Conservation (phyloP, 2,797 vertebrate genomes). For the Ispidina picta region DNA sequence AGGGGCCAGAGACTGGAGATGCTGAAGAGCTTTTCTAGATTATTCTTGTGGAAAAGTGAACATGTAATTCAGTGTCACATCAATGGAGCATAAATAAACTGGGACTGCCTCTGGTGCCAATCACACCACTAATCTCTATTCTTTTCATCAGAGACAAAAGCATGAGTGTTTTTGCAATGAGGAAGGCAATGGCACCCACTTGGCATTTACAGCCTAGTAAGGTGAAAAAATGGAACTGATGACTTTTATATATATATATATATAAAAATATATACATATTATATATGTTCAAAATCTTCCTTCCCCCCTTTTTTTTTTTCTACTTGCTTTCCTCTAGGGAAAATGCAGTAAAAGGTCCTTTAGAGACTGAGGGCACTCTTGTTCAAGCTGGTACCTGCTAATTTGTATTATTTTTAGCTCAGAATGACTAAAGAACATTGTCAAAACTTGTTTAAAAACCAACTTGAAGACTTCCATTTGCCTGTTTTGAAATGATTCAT, state of each 20-base stretch:
- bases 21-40: not conserved
- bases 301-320: no score
- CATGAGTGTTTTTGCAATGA: not conserved
- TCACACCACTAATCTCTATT: not conserved
- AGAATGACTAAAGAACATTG: conserved; percentile 5
- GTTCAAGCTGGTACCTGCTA: not conserved
- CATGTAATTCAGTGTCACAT: not conserved
- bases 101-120: not conserved
- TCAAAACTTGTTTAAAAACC: conserved; percentile 47
- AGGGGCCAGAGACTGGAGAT: not conserved
- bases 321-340: not conserved
- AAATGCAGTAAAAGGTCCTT: not conserved
- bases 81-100: not conserved
- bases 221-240: not conserved
- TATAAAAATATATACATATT: no score
- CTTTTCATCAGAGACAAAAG: not conserved
- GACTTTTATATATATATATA: not conserved
- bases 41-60: not conserved
- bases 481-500: conserved; percentile 12
- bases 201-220: not conserved
- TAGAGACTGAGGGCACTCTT: not conserved
- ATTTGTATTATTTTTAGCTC: conserved; percentile 40
- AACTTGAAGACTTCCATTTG: conserved; percentile 28
- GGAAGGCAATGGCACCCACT: not conserved
- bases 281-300: not conserved